Base-by-base conservation (phyloP, 2,888 invertebrate species). In the Cotesia congregata region DNA sequence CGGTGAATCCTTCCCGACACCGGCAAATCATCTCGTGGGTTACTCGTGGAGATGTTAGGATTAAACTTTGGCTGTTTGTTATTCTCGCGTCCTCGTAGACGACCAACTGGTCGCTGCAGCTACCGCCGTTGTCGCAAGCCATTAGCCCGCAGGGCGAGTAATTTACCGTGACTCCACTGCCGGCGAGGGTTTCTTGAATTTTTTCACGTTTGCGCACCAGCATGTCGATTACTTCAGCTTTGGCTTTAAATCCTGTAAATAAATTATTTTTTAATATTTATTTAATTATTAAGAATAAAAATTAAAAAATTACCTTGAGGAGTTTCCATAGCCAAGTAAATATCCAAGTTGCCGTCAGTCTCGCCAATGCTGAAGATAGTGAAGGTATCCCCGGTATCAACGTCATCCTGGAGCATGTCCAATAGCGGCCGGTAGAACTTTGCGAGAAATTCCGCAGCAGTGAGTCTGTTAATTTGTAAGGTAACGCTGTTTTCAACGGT, bases 401-500 rank as follows among this genome's bases (percentile, higher is more conserved):
- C 91, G 17, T 92, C 91, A n/a, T 91, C 91, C 87, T 94, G 94
- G 4, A 97, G 86, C 40, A 93, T 90, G 84, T 95, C 94, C 67
- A 95, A 85, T 74, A 97, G 92, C 59, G 93, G 93, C 72, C 94
- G 92, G 86, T 96, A 97, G 85, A 94, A 92, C 76, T 94, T 92
- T 2, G 93, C 91, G n/a, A 98, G 90, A 87, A 98, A 97, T 76
- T 93, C 91, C 30, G 93, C 91, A 0, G 96, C 93, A 0, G 94
- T 93, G 86, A 94, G 92, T 84, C 96, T 95, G 2, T 92, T 91
- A 64, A 97, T 91, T 83, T 94, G 92, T 15, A 97, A 88, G 0
- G 96, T 95, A 0, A 97, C 91, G 7, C 96, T 96, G 88, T 97
- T 95, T 74, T 95, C 94, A 4, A 98, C 92, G 0, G 97, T 97